phyloP scores from a whole-genome alignment of 2,113 vertebrate species.

The Centropus bengalensis region DNA sequence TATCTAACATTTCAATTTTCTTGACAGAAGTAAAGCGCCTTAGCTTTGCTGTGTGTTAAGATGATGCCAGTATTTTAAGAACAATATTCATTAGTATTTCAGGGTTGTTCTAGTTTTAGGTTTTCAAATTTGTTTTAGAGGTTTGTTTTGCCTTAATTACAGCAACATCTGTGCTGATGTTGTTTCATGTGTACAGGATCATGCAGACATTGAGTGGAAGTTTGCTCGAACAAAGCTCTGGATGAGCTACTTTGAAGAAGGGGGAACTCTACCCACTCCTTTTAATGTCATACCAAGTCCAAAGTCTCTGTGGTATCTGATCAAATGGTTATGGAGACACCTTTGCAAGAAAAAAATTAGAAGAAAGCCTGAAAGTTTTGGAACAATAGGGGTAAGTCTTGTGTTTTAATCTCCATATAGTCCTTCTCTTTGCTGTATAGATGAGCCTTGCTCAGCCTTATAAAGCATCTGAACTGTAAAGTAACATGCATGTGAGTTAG shows the following conservation, averaged over 20 bases:
- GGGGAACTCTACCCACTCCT: slow-evolving; percentile 93
- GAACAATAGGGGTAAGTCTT: slow-evolving; percentile 88
- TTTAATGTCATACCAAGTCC: slow-evolving; percentile 98
- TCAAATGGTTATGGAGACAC: slow-evolving; percentile 85
- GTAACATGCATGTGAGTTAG: background rate
- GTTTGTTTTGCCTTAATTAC: background rate
- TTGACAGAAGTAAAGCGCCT: background rate
- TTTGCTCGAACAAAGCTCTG: slow-evolving; percentile 98
- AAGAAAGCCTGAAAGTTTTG: slow-evolving; percentile 87
- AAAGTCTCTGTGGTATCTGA: slow-evolving; percentile 90
- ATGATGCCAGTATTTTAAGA: background rate
- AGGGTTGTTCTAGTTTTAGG: background rate
- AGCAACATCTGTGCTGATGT: background rate
- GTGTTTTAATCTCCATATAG: background rate
- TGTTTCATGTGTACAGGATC: slow-evolving; percentile 83
- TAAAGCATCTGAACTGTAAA: background rate
- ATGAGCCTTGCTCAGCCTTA: background rate
- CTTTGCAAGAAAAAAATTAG: slow-evolving; percentile 83
- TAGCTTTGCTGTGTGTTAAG: background rate
- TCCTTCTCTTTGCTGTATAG: background rate
- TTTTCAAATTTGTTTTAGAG: background rate
- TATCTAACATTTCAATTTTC: background rate
- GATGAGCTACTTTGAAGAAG: slow-evolving; percentile 99
- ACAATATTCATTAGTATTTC: slow-evolving; percentile 1
- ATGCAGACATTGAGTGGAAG: slow-evolving; percentile 99